Evolutionary conservation across 2,797 vertebrate genomes (phyloP).

Genomic region (Alosa sapidissima): DNA sequence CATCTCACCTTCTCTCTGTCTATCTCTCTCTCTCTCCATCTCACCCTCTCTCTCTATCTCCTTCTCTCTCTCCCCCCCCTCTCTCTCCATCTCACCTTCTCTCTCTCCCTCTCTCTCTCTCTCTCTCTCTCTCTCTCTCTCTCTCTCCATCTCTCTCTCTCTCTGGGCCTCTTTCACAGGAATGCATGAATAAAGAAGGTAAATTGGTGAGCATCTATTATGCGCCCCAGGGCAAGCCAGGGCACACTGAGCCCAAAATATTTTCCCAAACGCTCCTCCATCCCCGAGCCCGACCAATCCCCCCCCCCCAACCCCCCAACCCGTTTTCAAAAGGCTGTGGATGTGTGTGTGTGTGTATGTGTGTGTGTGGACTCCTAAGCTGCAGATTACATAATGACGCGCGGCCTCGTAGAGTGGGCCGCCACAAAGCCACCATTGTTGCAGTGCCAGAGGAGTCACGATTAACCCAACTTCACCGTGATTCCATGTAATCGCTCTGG

Average conservation of each 20-base stretch:
- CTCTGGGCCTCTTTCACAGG: neutral
- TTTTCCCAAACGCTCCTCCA: neutral
- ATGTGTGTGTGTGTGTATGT: no score
- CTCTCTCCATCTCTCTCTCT: neutral
- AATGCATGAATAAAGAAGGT: neutral
- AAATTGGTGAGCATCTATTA: constrained; percentile 1
- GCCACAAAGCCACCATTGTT: neutral
- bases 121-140: neutral
- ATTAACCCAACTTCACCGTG: neutral
- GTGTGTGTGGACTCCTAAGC: neutral
- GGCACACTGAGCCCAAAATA: no score
- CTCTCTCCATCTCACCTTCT: neutral
- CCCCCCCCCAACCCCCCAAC: neutral
- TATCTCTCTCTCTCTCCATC: neutral
- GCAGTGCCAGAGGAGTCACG: neutral
- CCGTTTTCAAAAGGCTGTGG: neutral
- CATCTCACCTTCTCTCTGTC: no score
- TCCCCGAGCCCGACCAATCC: neutral
- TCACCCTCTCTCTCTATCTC: neutral
- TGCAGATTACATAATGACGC: neutral
- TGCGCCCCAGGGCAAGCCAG: neutral
- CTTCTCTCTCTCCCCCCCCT: neutral
- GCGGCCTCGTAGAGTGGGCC: neutral
- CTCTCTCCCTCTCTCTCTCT: neutral
- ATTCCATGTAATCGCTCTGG: neutral